A percentile compares a stretch with the other conserved stretches of the same genome.
These are phyloP conservation scores for Acanthosoma haemorrhoidale DNA, from an alignment of 2,888 invertebrate genomes.

Conservation along the genomic window DNA sequence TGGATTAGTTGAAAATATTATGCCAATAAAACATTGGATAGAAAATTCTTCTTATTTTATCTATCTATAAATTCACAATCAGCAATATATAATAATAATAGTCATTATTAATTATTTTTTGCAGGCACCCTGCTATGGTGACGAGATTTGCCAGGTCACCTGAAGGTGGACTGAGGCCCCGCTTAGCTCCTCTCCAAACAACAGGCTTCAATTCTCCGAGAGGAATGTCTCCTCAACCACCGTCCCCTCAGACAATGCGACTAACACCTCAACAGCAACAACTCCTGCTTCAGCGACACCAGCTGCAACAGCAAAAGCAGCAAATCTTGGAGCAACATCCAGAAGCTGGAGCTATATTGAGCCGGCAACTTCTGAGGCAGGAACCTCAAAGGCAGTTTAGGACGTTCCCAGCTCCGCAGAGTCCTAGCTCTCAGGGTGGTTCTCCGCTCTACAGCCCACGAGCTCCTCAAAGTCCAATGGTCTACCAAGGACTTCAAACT, in stretches of 20 bases:
- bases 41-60: background rate
- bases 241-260: slow-evolving; percentile 31
- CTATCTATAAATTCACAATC: background rate
- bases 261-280: slow-evolving; percentile 44
- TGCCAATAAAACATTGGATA: too few species aligned
- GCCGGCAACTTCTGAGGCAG: slow-evolving; percentile 29
- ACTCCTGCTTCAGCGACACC: slow-evolving; percentile 44
- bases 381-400: slow-evolving; percentile 33
- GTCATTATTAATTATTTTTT: background rate
- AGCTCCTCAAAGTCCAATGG: slow-evolving; percentile 43
- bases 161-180: slow-evolving; percentile 44
- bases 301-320: slow-evolving; percentile 42
- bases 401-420: slow-evolving; percentile 11
- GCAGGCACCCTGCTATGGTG: slow-evolving; percentile 41
- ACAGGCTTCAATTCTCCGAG: slow-evolving; percentile 38
- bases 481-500: slow-evolving; percentile 36
- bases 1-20: too few species aligned
- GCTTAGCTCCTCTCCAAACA: slow-evolving; percentile 37
- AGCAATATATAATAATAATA: background rate
- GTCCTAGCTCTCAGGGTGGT: slow-evolving; percentile 17
- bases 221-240: slow-evolving; percentile 42
- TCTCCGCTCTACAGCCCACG: slow-evolving; percentile 45
- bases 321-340: slow-evolving; percentile 41
- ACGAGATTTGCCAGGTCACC: slow-evolving; percentile 50
- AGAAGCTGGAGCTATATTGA: slow-evolving; percentile 25